phyloP scores from a whole-genome alignment of 2,113 vertebrate species.

The Aptenodytes patagonicus region DNA sequence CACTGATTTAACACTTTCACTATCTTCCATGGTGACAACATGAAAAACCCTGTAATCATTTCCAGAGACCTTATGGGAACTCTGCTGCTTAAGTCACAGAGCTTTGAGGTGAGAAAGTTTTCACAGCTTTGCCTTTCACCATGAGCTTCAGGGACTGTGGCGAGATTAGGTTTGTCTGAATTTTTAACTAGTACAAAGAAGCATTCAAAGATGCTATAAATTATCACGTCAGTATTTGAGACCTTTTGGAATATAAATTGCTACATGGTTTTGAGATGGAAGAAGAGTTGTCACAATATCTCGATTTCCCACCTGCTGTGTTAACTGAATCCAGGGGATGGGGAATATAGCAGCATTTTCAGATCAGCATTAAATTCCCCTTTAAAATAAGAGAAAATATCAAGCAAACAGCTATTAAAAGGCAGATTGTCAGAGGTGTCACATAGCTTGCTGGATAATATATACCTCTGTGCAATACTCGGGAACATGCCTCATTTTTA shows the following conservation, averaged over 20 bases:
- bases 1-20: neutral
- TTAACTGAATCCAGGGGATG: neutral
- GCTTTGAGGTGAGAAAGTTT: neutral
- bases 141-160: neutral
- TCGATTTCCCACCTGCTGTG: neutral
- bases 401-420: neutral
- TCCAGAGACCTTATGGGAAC: neutral
- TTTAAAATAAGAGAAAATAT: neutral
- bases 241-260: neutral
- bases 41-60: neutral
- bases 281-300: slow-evolving; percentile 10
- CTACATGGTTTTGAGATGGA: neutral
- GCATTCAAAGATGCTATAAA: neutral
- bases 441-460: neutral
- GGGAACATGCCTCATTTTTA: neutral
- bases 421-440: neutral
- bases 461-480: neutral
- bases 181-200: neutral
- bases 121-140: neutral
- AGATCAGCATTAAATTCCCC: neutral
- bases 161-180: neutral
- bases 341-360: neutral
- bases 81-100: neutral
- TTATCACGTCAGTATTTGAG: neutral
- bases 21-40: neutral